Evolutionary conservation across 2,888 invertebrate genomes (phyloP), one percentile per base, ranked within the genome.

Genomic region (Heliconius hortense): DNA sequence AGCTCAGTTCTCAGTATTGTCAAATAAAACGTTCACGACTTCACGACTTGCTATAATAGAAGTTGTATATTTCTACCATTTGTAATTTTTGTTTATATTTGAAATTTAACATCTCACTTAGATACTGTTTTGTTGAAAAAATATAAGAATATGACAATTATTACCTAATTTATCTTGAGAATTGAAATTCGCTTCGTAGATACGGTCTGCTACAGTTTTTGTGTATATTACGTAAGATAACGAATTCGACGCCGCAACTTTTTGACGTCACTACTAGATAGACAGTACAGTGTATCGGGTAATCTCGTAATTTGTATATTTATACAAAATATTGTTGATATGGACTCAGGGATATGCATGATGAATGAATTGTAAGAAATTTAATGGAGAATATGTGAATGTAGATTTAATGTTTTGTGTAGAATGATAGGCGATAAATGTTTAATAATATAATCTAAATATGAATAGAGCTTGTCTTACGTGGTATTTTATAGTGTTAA

Each of bases 21-120:
- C 80, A 81, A 82, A 80, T 77, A 77, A 77, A 79, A 68, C 70
- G 70, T 56, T 81, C 79, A 76, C 73, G 72, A 73, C 60, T 56
- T 71, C 60, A 69, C 76, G 68, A 64, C 53, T 74, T 39, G 72
- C 60, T 72, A 59, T 72, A 69, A 72, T 72, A 26, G 39, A 74
- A 43, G 39, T 64, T 64, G 43, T n/a, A 64, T 70, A 70, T 53
- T 39, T 26, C 39, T n/a, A 56, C 11, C 10, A 26, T 24, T 35
- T 28, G n/a, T 69, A n/a, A n/a, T n/a, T 53, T 62, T 53, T 69
- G 31, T 53, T 35, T 59, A 56, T 31, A n/a, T 2, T 53, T 68
- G 13, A 68, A 68, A 48, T 21, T 53, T 53, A 11, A 67, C 31
- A 8, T 64, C 2, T 67, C 4, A 1, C 11, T 39, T 24, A n/a